phyloP scores from a whole-genome alignment of 1,140 invertebrate genomes.

The Scaptomyza hsui region DNA sequence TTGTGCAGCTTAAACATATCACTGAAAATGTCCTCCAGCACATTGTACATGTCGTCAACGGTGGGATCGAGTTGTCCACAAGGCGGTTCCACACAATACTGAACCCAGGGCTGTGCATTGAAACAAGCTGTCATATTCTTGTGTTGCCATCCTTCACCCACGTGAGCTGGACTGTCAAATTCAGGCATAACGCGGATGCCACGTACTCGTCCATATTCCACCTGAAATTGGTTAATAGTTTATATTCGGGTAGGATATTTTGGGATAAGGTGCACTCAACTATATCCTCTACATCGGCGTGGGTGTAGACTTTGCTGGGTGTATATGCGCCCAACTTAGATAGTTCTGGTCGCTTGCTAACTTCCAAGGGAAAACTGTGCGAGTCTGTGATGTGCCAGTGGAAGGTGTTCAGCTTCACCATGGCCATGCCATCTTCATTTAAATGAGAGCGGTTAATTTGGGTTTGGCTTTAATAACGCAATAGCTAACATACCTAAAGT shows the following conservation, averaged over 20 bases:
- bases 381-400: slow-evolving; percentile 96
- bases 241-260: background rate
- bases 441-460: slow-evolving; percentile 7
- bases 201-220: slow-evolving; percentile 88
- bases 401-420: slow-evolving; percentile 93
- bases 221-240: background rate
- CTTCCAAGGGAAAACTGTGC: slow-evolving; percentile 92
- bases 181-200: slow-evolving; percentile 92
- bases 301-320: slow-evolving; percentile 87
- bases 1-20: slow-evolving; percentile 87
- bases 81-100: slow-evolving; percentile 93
- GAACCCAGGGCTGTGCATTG: slow-evolving; percentile 90
- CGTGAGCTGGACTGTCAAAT: slow-evolving; percentile 94
- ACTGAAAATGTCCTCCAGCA: slow-evolving; percentile 88
- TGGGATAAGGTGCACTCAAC: slow-evolving; percentile 73
- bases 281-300: slow-evolving; percentile 85
- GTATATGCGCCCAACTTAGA: slow-evolving; percentile 90
- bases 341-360: slow-evolving; percentile 88
- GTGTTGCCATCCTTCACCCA: slow-evolving; percentile 94
- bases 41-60: slow-evolving; percentile 89
- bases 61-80: slow-evolving; percentile 94
- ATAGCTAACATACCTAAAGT: slow-evolving; percentile 86
- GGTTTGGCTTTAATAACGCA: too few species aligned
- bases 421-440: slow-evolving; percentile 89
- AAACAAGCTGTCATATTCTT: slow-evolving; percentile 88